Evolutionary conservation across 2,113 vertebrate species (phyloP).

Genomic region (Todiramphus chloris): DNA sequence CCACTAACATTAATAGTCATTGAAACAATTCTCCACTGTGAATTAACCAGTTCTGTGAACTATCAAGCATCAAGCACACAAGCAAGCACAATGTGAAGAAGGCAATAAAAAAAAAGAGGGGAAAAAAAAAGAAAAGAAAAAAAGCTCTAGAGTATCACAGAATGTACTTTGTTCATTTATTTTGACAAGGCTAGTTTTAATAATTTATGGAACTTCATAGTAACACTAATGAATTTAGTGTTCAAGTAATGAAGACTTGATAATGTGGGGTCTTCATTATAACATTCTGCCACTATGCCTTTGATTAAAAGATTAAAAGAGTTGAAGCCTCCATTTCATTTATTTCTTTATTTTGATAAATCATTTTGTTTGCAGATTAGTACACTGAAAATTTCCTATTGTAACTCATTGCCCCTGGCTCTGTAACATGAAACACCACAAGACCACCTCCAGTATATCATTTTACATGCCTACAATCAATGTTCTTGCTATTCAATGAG

Average conservation of each 20-base stretch:
- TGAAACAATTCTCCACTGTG: not conserved
- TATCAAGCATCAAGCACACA: not conserved
- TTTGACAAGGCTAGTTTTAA: slow-evolving; percentile 54
- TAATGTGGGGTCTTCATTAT: slow-evolving; percentile 39
- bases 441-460: not conserved
- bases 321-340: slow-evolving; percentile 18
- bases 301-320: slow-evolving; percentile 53
- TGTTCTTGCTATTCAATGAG: not conserved
- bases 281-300: not conserved
- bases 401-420: not conserved
- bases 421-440: not conserved
- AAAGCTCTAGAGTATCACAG: not conserved
- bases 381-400: not conserved
- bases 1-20: not conserved
- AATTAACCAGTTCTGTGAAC: not conserved
- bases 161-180: slow-evolving; percentile 16
- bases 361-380: slow-evolving; percentile 35
- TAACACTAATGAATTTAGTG: slow-evolving; percentile 35
- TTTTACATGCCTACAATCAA: not conserved
- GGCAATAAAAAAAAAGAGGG: not conserved
- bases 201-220: slow-evolving; percentile 41
- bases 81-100: not conserved
- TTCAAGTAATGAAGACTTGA: slow-evolving; percentile 28
- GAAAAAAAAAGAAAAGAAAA: too few species aligned
- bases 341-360: slow-evolving; percentile 21